Evolutionary conservation across 1,140 invertebrate genomes (phyloP), one percentile per base, ranked within the genome.

Genomic region (Macrosteles quadrilineatus): DNA sequence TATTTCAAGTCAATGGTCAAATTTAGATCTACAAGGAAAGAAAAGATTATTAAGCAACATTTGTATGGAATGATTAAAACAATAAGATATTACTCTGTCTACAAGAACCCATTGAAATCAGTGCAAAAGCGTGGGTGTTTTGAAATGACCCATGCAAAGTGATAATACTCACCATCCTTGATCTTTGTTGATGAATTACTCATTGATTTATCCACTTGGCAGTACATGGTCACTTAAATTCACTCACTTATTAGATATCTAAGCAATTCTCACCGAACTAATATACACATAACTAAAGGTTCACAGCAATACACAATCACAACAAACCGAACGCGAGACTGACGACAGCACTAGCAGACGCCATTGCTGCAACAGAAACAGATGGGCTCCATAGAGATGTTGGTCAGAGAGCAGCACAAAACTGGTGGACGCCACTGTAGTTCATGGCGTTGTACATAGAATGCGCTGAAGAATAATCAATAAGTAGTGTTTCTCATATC

Each of bases 141-240:
- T 27, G 14, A 59, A 59, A 59, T 59, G 9, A 29, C 21, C 23
- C 55, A 30, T 36, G 32, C 32, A 36, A 36, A 36, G 32, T 21
- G 55, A 59, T 59, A 59, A 59, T 30, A 69, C 73, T 73, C 59
- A 75, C 73, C 73, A 73, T 75, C 73, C 67, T 73, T 75, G 27
- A 73, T 32, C 67, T 75, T 75, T 29, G 73, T 64, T 50, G 73
- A 74, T 45, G 63, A 66, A 66, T 66, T 43, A 62, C 72, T 73
- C 32, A 72, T 70, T 40, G 68, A 72, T 55, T 75, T 75, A 70
- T 75, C 73, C 67, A 75, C 72, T 67, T 74, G 75, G 72, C 73
- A 72, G 71, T 74, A 72, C 69, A 73, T 73, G 62, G 43, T 75
- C 69, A 45, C 57, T 12, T 19, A 43, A 11, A 62, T 23, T 45